Percentiles rank a stretch among this genome's conserved stretches.
Conservation (phyloP, 2,113 vertebrate species). For the Thalassarche chlororhynchos region DNA sequence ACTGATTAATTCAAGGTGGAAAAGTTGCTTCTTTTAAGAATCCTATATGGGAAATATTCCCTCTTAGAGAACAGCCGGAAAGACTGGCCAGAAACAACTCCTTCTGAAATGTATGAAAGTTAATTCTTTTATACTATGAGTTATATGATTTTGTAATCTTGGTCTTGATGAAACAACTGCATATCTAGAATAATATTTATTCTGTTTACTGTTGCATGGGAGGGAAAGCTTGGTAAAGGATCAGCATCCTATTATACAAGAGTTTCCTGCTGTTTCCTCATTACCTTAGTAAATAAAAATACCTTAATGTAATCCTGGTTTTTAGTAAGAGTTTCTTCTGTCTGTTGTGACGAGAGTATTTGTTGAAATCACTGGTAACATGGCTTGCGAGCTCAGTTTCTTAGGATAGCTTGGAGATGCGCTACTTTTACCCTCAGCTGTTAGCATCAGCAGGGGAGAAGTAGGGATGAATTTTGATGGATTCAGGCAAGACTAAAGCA, state of each 20-base stretch:
- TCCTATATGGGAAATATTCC: neutral
- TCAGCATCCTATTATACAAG: neutral
- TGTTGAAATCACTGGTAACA: neutral
- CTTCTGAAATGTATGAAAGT: neutral
- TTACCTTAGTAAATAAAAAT: neutral
- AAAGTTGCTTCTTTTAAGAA: neutral
- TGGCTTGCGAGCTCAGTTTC: neutral
- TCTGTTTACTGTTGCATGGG: neutral
- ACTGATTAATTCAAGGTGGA: neutral
- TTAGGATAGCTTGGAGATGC: neutral
- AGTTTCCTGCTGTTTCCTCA: neutral
- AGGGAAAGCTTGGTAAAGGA: neutral
- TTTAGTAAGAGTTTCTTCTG: neutral
- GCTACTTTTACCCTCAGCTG: neutral
- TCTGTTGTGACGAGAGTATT: neutral
- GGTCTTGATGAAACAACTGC: neutral
- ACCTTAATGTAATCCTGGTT: neutral
- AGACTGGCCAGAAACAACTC: neutral
- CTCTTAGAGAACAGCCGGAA: neutral
- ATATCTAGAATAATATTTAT: neutral
- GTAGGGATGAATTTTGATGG: neutral
- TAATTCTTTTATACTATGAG: neutral
- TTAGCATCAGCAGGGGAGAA: neutral
- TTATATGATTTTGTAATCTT: neutral
- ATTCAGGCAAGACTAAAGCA: neutral